Evolutionary conservation across 2,797 vertebrate species (phyloP).

Genomic region (Phrynocephalus guinanensis): DNA sequence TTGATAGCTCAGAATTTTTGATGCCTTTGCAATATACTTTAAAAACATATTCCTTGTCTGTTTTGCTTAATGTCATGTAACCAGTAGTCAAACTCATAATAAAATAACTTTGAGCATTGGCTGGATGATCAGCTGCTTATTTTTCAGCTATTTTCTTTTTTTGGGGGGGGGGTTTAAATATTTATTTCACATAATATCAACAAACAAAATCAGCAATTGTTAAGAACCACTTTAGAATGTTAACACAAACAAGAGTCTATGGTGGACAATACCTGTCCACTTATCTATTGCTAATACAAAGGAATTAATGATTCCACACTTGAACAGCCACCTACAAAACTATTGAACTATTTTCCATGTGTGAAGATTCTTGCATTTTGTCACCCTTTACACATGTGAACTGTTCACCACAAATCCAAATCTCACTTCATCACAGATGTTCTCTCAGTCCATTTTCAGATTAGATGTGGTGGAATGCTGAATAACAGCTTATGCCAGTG

Average conservation of each 20-base stretch:
- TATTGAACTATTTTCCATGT: neutral
- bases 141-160: neutral
- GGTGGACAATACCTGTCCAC: no score
- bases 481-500: neutral
- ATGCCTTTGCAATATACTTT: neutral
- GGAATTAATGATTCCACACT: no score
- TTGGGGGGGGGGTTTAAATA: no score
- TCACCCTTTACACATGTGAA: neutral
- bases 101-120: neutral
- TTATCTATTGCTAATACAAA: no score
- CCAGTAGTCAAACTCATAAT: neutral
- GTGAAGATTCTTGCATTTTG: neutral
- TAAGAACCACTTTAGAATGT: no score
- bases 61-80: neutral
- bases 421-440: neutral
- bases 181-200: no score
- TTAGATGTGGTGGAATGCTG: neutral
- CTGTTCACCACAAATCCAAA: neutral
- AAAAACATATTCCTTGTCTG: neutral
- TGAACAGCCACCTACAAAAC: no score
- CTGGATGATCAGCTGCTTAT: neutral
- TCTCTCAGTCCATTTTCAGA: neutral
- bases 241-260: no score
- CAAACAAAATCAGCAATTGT: no score
- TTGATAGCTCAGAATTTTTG: neutral